Base-by-base conservation (phyloP, 2,113 vertebrate species). In the Myotis yumanensis region DNA sequence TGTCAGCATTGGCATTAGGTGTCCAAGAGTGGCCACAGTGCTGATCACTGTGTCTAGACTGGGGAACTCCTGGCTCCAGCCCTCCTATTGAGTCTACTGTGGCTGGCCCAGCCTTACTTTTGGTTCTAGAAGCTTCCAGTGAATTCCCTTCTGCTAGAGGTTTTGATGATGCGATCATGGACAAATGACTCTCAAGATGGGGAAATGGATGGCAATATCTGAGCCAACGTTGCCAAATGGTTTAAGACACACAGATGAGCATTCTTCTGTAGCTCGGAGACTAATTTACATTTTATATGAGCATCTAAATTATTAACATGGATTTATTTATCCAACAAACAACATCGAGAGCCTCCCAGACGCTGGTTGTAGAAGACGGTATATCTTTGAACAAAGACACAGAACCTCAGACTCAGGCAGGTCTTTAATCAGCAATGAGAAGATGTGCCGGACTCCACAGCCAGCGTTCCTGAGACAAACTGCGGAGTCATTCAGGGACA, bases 101-200 rank as follows among this genome's bases (percentile, higher is more conserved):
- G 23, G 37, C 72, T 85, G 23, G 37, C 72, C 6, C 52, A 80
- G 22, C 5, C 16, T 90, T 92, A 62, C 25, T 69, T 76, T 87
- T 64, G 15, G 10, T 91, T 89, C 80, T 93, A 15, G 87, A 91
- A 91, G 30, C 28, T 91, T 89, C 86, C 18, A 81, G 14, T 4
- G 6, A 64, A 48, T 51, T 71, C 37, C 7, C 66, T 28, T 30
- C 35, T 40, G 51, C 46, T 86, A 51, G 16, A 90, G 22, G 14
- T 85, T 59, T 18, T 72, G 48, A 62, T n/a, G n/a, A 15, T 54
- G 28, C 2, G 3, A 23, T 46, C 10, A 59, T 22, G 28, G 35
- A 51, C 23, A 43, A 81, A 81, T 23, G 40, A 4, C 2, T 8
- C 20, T 66, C 5, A 46, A 71, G 14, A 46, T 25, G 7, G 20